Evolutionary conservation across 2,888 invertebrate species (phyloP), one percentile per base, ranked within the genome.

Genomic region (Dryobota labecula): DNA sequence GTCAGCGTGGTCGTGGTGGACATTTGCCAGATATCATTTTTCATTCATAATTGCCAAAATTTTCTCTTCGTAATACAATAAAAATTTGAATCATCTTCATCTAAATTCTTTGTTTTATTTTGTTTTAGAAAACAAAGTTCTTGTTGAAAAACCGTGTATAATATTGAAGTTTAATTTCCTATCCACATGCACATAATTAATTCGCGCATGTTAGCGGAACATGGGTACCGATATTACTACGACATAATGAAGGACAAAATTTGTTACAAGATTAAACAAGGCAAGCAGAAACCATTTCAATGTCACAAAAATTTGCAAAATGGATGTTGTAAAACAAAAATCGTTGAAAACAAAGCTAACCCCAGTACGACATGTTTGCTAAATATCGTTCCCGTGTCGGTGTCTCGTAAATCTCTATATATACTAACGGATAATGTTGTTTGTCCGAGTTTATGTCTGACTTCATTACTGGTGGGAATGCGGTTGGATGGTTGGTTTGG

Each of bases 391-490:
- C 89, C 86, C 88, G 82, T 92, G 92, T 92, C 79, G 84, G 82
- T 85, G 87, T 86, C 86, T 82, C 90, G 88, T 93, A 93, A 93
- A 93, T 93, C 92, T 91, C 85, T 71, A 71, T 90, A 90, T 92
- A 90, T 87, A 85, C 72, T 77, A 68, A 73, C 73, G 64, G 82
- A 75, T 90, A 88, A 90, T 90, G 91, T 87, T 90, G 90, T 90
- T 90, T 90, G 89, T 86, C 86, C 83, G 87, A 86, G 86, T 91
- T 88, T 86, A 85, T 84, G 90, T 90, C 72, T 58, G 49, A 53
- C 49, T 69, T 85, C 81, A 85, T 85, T 85, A 85, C 73, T 74
- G 53, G 36, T n/a, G 36, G 41, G 30, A 77, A 70, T 3, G 51
- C 30, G 65, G 72, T 67, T 70, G 53, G 27, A 41, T 64, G 36